A percentile compares a stretch with the other conserved stretches of the same genome.
These are phyloP conservation scores for Isotomurus palustris DNA, from an alignment of 2,888 invertebrate genomes.

Conservation along the genomic window DNA sequence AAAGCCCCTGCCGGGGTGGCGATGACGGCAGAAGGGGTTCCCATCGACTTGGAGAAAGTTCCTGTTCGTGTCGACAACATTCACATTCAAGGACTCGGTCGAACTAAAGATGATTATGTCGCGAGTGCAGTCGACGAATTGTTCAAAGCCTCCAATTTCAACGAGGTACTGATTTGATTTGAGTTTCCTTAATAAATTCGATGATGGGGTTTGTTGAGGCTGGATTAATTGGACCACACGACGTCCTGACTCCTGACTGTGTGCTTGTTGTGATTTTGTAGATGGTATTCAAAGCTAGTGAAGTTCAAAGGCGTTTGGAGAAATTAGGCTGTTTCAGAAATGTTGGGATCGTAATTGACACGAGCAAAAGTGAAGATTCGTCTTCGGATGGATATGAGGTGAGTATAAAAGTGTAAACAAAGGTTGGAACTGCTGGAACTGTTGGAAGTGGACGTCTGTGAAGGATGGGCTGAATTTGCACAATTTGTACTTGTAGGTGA, in stretches of 20 bases:
- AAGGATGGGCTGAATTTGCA: neutral
- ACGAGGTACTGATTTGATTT: conserved; percentile 65
- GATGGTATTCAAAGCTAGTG: conserved; percentile 53
- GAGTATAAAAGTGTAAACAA: conserved; percentile 26
- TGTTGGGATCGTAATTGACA: conserved; percentile 80
- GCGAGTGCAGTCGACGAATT: conserved; percentile 72
- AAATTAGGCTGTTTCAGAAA: conserved; percentile 84
- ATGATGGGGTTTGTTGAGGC: neutral
- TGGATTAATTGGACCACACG: neutral
- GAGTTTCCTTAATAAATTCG: too few species aligned
- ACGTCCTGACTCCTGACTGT: too few species aligned
- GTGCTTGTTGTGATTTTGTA: conserved; percentile 46
- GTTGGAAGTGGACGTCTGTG: neutral
- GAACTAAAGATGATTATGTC: conserved; percentile 87
- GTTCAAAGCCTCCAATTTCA: conserved; percentile 78
- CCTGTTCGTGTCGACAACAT: conserved; percentile 78
- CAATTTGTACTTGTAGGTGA: conserved; percentile 58
- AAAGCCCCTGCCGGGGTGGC: conserved; percentile 32
- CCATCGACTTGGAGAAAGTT: conserved; percentile 34
- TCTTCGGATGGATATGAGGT: conserved; percentile 78
- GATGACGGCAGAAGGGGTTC: conserved; percentile 26
- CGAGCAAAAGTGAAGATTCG: conserved; percentile 69
- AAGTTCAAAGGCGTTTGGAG: conserved; percentile 70
- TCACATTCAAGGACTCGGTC: conserved; percentile 73
- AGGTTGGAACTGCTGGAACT: neutral